Conservation (phyloP, 2,113 vertebrate species). For the Poeciliopsis occidentalis region DNA sequence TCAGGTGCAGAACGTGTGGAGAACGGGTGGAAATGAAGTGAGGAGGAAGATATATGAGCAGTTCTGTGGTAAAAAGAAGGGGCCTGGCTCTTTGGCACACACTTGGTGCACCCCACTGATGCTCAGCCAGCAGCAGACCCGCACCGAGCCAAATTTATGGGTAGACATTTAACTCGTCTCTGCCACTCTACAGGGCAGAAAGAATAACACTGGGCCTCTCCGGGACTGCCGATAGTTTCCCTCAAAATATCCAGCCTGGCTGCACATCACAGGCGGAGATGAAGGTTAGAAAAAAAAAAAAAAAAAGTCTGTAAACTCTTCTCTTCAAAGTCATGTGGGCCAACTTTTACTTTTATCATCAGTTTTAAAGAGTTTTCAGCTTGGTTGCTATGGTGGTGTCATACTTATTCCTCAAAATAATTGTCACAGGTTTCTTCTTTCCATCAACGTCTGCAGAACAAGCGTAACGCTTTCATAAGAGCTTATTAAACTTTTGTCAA, state of each 20-base stretch:
- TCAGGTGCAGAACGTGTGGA: conserved; percentile 51
- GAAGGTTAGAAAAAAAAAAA: conserved; percentile 40
- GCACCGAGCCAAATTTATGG: conserved; percentile 65
- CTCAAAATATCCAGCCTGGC: conserved; percentile 53
- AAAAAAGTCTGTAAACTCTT: conserved; percentile 40
- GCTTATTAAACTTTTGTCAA: background rate
- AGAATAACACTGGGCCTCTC: conserved; percentile 58
- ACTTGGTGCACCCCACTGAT: conserved; percentile 53
- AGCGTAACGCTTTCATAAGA: conserved; percentile 1
- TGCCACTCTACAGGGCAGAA: conserved; percentile 61
- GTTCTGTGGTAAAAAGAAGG: conserved; percentile 47
- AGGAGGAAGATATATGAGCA: conserved; percentile 54
- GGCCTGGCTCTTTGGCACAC: conserved; percentile 53
- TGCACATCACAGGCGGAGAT: conserved; percentile 54
- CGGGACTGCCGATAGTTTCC: conserved; percentile 46
- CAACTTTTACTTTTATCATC: conserved; percentile 32
- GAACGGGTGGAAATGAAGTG: conserved; percentile 49
- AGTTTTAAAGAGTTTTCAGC: conserved; percentile 10
- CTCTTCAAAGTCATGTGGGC: conserved; percentile 34
- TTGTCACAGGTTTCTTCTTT: background rate
- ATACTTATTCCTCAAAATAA: conserved; percentile 1
- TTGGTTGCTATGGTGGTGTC: background rate
- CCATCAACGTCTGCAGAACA: conserved; percentile 3
- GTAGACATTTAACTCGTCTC: conserved; percentile 65
- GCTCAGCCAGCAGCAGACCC: conserved; percentile 52